Conservation (phyloP, 2,888 invertebrate genomes). For the Phyllotreta cruciferae region DNA sequence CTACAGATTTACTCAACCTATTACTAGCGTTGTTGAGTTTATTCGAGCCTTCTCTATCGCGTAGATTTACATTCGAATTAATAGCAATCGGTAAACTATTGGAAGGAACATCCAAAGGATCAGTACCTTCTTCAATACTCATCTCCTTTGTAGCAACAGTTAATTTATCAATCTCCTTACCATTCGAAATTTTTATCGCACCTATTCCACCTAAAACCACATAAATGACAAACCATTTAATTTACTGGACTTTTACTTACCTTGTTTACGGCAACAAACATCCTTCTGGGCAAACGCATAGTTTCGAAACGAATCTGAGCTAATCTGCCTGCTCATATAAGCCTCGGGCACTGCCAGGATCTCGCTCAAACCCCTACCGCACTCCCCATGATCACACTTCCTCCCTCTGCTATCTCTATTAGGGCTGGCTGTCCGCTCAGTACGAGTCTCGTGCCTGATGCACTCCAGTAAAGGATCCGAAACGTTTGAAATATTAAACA, state of each 20-base stretch:
- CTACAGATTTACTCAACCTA: conserved; percentile 51
- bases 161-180: conserved; percentile 29
- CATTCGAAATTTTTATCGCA: conserved; percentile 36
- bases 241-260: no score
- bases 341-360: conserved; percentile 58
- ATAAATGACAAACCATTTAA: no score
- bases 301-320: conserved; percentile 49
- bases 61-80: conserved; percentile 33
- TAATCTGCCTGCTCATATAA: conserved; percentile 54
- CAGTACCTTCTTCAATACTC: conserved; percentile 56
- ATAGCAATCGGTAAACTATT: conserved; percentile 38
- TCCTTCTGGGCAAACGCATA: conserved; percentile 34
- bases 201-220: neutral
- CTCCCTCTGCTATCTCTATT: conserved; percentile 31
- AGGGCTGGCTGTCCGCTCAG: conserved; percentile 43
- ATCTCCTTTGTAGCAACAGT: conserved; percentile 20
- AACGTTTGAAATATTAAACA: conserved; percentile 47
- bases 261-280: no score
- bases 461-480: conserved; percentile 53
- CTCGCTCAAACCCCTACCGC: conserved; percentile 53
- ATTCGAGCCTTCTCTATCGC: conserved; percentile 3
- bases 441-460: conserved; percentile 41
- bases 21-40: conserved; percentile 31
- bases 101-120: conserved; percentile 50
- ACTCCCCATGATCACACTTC: conserved; percentile 38